Conservation (phyloP, 2,888 invertebrate species). For the Drosophila greeni region DNA sequence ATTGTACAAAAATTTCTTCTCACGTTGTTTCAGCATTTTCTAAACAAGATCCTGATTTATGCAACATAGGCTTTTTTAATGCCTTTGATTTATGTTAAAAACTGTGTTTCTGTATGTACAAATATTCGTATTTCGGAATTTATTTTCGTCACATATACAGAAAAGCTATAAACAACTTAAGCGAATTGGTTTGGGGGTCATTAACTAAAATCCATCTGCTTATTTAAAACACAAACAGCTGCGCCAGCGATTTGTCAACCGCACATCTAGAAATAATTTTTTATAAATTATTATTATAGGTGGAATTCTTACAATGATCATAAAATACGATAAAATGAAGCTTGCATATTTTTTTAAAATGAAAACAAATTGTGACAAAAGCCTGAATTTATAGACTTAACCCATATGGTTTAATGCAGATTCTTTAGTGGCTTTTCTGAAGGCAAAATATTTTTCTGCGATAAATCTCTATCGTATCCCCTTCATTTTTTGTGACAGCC, state of each 20-base stretch:
- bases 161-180: slow-evolving; percentile 71
- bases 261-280: slow-evolving; percentile 39
- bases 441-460: slow-evolving; percentile 67
- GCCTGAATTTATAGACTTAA: slow-evolving; percentile 51
- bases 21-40: slow-evolving; percentile 2
- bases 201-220: slow-evolving; percentile 69
- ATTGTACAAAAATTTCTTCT: neutral
- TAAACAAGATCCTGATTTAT: slow-evolving; percentile 3
- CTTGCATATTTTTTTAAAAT: slow-evolving; percentile 34
- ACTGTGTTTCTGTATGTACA: slow-evolving; percentile 27
- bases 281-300: slow-evolving; percentile 33
- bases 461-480: slow-evolving; percentile 60
- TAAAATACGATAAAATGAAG: slow-evolving; percentile 27
- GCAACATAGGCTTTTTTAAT: neutral
- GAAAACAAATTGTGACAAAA: slow-evolving; percentile 31
- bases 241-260: slow-evolving; percentile 71
- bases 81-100: slow-evolving; percentile 42
- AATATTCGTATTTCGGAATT: slow-evolving; percentile 28
- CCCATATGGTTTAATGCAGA: slow-evolving; percentile 49
- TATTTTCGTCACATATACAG: slow-evolving; percentile 51
- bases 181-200: slow-evolving; percentile 72
- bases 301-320: slow-evolving; percentile 32
- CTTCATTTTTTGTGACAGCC: slow-evolving; percentile 59
- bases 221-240: slow-evolving; percentile 71
- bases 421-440: slow-evolving; percentile 50